A percentile compares a stretch with the other conserved stretches of the same genome.
These are phyloP conservation scores for Anodontia alba DNA, from an alignment of 2,888 invertebrate species.

Conservation along the genomic window DNA sequence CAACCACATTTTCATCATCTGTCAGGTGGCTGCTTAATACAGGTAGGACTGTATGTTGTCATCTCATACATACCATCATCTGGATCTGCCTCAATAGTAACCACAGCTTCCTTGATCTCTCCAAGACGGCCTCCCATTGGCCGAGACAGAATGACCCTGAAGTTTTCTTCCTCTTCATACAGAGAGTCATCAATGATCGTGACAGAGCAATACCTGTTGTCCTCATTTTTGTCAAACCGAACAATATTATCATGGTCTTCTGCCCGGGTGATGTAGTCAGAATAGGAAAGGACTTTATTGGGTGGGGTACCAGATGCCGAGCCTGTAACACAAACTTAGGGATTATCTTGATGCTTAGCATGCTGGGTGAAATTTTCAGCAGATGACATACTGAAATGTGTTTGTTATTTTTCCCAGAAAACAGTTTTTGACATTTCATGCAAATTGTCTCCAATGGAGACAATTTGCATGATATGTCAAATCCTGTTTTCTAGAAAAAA, in stretches of 20 bases:
- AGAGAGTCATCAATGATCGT: conserved; percentile 84
- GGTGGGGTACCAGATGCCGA: conserved; percentile 82
- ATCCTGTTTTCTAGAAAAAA: too few species aligned
- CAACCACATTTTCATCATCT: too few species aligned
- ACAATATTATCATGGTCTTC: conserved; percentile 79
- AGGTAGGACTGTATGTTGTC: too few species aligned
- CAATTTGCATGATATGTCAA: too few species aligned
- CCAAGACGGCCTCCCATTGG: conserved; percentile 82
- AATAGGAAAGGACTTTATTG: conserved; percentile 79
- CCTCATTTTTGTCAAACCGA: conserved; percentile 78
- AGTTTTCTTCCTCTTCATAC: conserved; percentile 82
- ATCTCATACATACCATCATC: conserved; percentile 80
- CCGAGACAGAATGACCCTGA: conserved; percentile 77
- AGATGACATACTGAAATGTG: too few species aligned
- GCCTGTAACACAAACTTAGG: conserved; percentile 66
- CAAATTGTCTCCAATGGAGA: too few species aligned
- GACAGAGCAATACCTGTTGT: conserved; percentile 78
- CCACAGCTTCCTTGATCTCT: conserved; percentile 63
- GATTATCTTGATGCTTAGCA: too few species aligned
- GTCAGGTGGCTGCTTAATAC: background rate
- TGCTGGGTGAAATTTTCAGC: too few species aligned
- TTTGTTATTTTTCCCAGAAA: too few species aligned
- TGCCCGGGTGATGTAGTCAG: conserved; percentile 83
- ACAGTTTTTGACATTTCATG: too few species aligned
- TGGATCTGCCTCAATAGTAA: conserved; percentile 80